Conservation (phyloP, 2,888 invertebrate species). For the Chorisops tibialis region DNA sequence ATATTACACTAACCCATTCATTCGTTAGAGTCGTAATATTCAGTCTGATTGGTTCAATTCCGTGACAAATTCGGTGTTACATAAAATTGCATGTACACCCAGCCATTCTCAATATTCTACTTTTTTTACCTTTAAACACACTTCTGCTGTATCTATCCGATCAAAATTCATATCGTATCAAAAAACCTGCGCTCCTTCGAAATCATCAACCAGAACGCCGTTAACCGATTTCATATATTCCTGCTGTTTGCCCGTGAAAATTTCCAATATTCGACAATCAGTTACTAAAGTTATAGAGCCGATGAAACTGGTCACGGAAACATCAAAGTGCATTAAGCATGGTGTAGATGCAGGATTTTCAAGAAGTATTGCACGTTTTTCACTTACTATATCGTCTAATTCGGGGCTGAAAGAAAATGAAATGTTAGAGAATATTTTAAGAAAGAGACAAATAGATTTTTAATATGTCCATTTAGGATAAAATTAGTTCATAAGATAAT, state of each 20-base stretch:
- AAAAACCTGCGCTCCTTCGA: slow-evolving; percentile 40
- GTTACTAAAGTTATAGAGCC: slow-evolving; percentile 44
- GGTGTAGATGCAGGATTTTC: background rate
- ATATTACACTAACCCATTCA: no score
- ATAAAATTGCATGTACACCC: no score
- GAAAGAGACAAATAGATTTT: no score
- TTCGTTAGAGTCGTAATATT: no score
- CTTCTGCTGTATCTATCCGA: background rate
- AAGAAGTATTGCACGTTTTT: slow-evolving; percentile 43
- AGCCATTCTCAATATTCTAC: no score
- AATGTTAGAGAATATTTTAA: no score
- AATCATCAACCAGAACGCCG: slow-evolving; percentile 39
- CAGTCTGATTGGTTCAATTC: no score
- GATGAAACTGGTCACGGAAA: slow-evolving; percentile 37
- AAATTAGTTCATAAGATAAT: no score
- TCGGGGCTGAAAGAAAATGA: slow-evolving; percentile 39
- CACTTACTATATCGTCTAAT: slow-evolving; percentile 42
- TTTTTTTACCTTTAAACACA: slow-evolving; percentile 8
- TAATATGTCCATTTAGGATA: no score
- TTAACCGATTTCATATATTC: slow-evolving; percentile 47
- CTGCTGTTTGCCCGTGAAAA: slow-evolving; percentile 42
- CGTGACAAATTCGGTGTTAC: no score
- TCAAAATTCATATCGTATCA: slow-evolving; percentile 46
- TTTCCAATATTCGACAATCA: slow-evolving; percentile 44
- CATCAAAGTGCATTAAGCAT: background rate